Evolutionary conservation across 2,797 vertebrate genomes (phyloP), one percentile per base, ranked within the genome.

Genomic region (Epinephelus coioides): DNA sequence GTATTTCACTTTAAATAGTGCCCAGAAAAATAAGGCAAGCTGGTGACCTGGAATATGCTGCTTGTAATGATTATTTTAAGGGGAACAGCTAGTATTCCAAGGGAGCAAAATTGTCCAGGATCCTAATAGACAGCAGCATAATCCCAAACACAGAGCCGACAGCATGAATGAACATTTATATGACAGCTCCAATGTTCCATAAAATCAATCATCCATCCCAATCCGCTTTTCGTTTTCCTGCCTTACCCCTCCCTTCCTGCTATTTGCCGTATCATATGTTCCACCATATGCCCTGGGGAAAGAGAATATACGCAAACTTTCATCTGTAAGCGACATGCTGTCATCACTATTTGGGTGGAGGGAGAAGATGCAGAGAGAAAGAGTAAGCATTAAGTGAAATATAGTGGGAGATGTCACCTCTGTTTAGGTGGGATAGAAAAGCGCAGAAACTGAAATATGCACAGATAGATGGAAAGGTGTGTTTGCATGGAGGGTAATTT

Each of bases 251-350:
- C 81, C 88, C 81, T 89, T 90, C 87, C 87, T 85, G 83, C 68
- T 62, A 38, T 86, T 77, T 67, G 49, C 70, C 13, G 47, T 86
- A 86, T 91, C 84, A 75, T 79, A 73, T 88, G 90, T 90, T 93
- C 83, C 84, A 86, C 74, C 73, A 34, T 55, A 60, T 23, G 46
- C 83, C 74, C 73, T 0, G 7, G 79, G 75, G 83, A 88, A 13
- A 54, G 59, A 76, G 64, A 60, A 77, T 74, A 64, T 78, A 83
- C 60, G 59, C 86, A 90, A 47, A 81, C 73, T 81, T 88, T 85
- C 72, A 84, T 86, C 71, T 86, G 77, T 56, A 73, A 85, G 63
- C 88, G 87, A 86, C 77, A 56, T 56, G 67, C 74, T 91, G 86
- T 91, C 87, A 86, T 82, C 74, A 7, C 56, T 73, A 50, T 73